Evolutionary conservation across 2,888 invertebrate genomes (phyloP).

Genomic region (Panzeria rudis): DNA sequence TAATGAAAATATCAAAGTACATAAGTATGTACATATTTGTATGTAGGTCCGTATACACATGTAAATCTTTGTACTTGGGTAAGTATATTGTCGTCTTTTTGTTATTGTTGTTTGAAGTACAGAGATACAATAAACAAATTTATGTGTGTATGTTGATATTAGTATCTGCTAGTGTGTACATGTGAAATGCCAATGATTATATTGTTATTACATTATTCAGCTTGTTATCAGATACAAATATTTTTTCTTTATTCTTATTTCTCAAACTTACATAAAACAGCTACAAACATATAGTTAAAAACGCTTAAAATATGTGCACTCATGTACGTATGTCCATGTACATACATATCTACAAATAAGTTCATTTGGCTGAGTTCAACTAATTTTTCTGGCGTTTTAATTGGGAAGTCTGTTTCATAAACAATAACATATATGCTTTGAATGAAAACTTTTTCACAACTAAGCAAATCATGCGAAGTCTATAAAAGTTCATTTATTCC

Average conservation of each 20-base stretch:
- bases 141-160: conserved; percentile 3
- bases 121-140: conserved; percentile 15
- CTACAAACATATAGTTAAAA: too few species aligned
- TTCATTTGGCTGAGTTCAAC: too few species aligned
- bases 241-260: conserved; percentile 10
- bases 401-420: too few species aligned
- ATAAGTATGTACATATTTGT: background rate
- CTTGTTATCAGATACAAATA: conserved; percentile 62
- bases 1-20: conserved; percentile 57
- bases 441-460: too few species aligned
- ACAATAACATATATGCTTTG: too few species aligned
- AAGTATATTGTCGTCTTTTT: conserved; percentile 1
- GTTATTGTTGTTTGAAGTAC: background rate
- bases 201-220: conserved; percentile 50
- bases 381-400: too few species aligned
- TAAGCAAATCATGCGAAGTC: too few species aligned
- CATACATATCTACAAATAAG: too few species aligned
- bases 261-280: too few species aligned
- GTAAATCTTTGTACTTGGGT: conserved; percentile 6
- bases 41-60: background rate
- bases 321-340: too few species aligned
- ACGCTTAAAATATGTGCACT: too few species aligned
- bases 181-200: conserved; percentile 68
- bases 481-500: too few species aligned
- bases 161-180: conserved; percentile 1